These are phyloP conservation scores for Drosophila nigrodunni DNA, from an alignment of 1,140 invertebrate genomes.

Conservation along the genomic window DNA sequence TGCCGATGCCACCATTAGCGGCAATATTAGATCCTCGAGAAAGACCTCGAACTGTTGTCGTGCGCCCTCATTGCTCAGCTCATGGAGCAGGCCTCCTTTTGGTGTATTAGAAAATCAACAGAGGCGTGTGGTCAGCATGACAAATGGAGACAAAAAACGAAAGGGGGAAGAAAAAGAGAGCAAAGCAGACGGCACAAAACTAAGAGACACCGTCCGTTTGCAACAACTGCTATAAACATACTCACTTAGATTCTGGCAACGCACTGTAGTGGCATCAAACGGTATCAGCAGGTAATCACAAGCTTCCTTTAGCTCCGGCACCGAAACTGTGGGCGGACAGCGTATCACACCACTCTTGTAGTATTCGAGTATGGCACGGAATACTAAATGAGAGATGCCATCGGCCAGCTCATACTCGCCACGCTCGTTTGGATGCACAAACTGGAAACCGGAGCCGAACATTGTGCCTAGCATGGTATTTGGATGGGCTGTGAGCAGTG, in stretches of 20 bases:
- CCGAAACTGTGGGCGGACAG: constrained; percentile 92
- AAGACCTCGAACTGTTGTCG: constrained; percentile 98
- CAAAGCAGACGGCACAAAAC: constrained; percentile 63
- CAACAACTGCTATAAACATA: constrained; percentile 60
- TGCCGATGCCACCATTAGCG: constrained; percentile 97
- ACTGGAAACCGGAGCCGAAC: constrained; percentile 97
- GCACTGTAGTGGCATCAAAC: constrained; percentile 97
- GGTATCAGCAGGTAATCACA: constrained; percentile 99
- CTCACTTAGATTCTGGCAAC: constrained; percentile 97
- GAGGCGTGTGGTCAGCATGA: constrained; percentile 49
- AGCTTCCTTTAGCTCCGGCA: constrained; percentile 98
- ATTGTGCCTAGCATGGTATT: constrained; percentile 98
- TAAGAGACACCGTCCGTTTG: constrained; percentile 56
- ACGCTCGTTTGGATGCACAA: constrained; percentile 96
- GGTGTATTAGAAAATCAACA: constrained; percentile 47
- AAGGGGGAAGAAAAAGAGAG: constrained; percentile 27
- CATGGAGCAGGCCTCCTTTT: constrained; percentile 97
- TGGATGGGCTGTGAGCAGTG: constrained; percentile 95
- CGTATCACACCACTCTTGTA: constrained; percentile 95
- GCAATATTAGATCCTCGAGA: constrained; percentile 97
- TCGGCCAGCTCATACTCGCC: constrained; percentile 99
- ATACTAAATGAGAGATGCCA: constrained; percentile 97
- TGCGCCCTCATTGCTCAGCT: constrained; percentile 99
- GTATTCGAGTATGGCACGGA: constrained; percentile 97
- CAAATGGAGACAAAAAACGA: constrained; percentile 37